Conservation (phyloP, 2,113 vertebrate genomes). For the Phocoena sinus region DNA sequence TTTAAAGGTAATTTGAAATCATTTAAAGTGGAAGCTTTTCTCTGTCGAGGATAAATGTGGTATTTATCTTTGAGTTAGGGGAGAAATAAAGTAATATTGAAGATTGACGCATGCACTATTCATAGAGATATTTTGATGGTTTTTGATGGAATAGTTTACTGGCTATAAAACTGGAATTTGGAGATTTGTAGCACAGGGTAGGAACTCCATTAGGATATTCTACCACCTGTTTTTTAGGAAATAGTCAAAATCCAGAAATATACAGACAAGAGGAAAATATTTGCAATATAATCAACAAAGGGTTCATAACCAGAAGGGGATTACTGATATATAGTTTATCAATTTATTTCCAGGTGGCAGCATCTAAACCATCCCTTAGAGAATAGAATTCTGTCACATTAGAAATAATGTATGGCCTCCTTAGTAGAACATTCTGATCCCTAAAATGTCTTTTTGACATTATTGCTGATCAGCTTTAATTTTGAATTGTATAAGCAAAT, state of each 20-base stretch:
- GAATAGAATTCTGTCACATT: background rate
- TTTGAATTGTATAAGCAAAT: background rate
- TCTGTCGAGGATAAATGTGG: background rate
- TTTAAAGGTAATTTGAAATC: conserved; percentile 89
- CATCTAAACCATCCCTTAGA: background rate
- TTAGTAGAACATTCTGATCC: background rate
- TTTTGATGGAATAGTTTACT: background rate
- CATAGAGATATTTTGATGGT: background rate
- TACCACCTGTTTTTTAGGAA: background rate
- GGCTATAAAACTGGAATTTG: background rate
- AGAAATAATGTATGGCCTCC: background rate
- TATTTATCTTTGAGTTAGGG: background rate
- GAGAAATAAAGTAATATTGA: background rate
- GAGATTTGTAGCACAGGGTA: background rate
- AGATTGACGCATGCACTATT: background rate
- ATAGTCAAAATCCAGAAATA: background rate
- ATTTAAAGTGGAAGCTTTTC: background rate
- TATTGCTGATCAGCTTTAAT: background rate
- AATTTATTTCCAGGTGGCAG: background rate
- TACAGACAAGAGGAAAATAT: background rate
- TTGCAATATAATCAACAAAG: background rate
- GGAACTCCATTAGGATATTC: background rate
- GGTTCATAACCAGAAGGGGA: background rate
- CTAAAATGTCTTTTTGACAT: background rate
- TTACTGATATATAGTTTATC: background rate